phyloP scores from a whole-genome alignment of 1,140 invertebrate species.

The Cyrtorhinus lividipennis region DNA sequence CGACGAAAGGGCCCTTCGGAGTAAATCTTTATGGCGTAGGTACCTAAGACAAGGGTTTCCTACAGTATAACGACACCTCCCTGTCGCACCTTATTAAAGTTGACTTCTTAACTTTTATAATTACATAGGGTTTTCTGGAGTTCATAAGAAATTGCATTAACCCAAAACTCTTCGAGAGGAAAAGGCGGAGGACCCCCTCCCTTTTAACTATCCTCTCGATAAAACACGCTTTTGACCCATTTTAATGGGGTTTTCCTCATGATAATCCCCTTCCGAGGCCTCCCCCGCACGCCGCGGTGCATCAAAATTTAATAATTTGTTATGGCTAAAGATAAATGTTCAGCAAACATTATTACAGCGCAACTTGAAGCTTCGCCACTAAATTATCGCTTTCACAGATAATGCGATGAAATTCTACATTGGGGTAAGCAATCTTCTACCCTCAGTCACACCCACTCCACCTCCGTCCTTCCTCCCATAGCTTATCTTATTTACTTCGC shows the following conservation, averaged over 20 bases:
- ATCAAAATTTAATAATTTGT: not conserved
- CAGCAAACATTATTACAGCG: not conserved
- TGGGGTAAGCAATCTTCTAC: not conserved
- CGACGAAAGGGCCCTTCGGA: not conserved
- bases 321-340: not conserved
- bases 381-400: not conserved
- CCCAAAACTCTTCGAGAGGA: not conserved
- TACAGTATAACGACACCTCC: not conserved
- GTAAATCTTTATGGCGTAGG: not conserved
- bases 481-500: not conserved
- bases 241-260: not conserved
- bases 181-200: not conserved
- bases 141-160: conserved; percentile 1
- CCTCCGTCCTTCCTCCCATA: not conserved
- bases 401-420: not conserved
- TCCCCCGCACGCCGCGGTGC: too few relatives aligned
- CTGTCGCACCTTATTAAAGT: conserved; percentile 6
- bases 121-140: not conserved
- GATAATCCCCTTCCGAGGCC: not conserved
- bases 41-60: not conserved
- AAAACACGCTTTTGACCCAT: not conserved
- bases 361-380: not conserved
- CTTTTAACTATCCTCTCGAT: not conserved
- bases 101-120: conserved; percentile 9
- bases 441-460: not conserved